Evolutionary conservation across 2,888 invertebrate genomes (phyloP).

Genomic region (Serripes groenlandicus): DNA sequence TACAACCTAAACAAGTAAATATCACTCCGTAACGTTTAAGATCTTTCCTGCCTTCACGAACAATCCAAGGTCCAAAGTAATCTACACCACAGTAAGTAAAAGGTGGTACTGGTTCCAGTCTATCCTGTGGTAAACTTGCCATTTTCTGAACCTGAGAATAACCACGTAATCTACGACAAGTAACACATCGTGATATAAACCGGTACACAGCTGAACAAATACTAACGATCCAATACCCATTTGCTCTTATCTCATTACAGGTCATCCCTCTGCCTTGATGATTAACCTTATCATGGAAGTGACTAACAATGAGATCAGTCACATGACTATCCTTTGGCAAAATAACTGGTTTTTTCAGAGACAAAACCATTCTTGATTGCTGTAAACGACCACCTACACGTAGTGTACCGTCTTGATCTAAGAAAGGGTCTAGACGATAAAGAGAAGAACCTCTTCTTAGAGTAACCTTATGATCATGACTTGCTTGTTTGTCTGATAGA

Average conservation of each 20-base stretch:
- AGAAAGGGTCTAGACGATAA: constrained; percentile 55
- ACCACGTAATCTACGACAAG: constrained; percentile 73
- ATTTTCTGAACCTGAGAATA: constrained; percentile 71
- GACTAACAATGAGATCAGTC: constrained; percentile 49
- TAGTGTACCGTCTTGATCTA: constrained; percentile 60
- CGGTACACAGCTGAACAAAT: constrained; percentile 67
- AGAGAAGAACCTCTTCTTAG: constrained; percentile 14
- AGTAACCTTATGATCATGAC: too few species aligned
- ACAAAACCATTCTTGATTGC: not conserved
- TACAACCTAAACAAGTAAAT: constrained; percentile 79
- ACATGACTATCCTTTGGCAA: constrained; percentile 63
- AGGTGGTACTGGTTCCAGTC: constrained; percentile 63
- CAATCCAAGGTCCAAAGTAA: constrained; percentile 25
- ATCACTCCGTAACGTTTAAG: constrained; percentile 79
- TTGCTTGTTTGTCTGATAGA: not conserved
- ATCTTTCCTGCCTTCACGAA: constrained; percentile 73
- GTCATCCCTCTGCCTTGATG: constrained; percentile 69
- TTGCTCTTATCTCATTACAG: constrained; percentile 56
- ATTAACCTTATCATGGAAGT: constrained; percentile 57
- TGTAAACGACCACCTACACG: constrained; percentile 43
- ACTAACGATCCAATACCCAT: constrained; percentile 78
- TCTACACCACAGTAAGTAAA: constrained; percentile 28
- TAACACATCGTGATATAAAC: constrained; percentile 72
- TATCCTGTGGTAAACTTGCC: constrained; percentile 79
- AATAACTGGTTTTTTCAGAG: constrained; percentile 61